These are phyloP conservation scores for Parapristionchus giblindavisi DNA, from an alignment of 2,888 invertebrate genomes.

Conservation along the genomic window DNA sequence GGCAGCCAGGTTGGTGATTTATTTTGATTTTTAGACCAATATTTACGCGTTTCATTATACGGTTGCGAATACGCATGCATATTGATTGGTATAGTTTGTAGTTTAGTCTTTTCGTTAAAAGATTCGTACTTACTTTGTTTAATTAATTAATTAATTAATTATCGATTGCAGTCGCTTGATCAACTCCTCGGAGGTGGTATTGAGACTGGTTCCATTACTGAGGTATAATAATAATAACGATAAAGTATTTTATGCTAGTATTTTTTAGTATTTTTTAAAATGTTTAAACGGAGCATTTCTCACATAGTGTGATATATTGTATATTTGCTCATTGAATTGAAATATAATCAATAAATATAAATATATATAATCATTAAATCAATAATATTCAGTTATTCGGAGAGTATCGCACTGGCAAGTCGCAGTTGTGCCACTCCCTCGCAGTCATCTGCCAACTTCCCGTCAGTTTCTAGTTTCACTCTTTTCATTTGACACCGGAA, in stretches of 20 bases:
- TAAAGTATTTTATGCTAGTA: background rate
- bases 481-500: background rate
- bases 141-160: background rate
- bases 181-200: slow-evolving; percentile 79
- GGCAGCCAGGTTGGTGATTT: slow-evolving; percentile 73
- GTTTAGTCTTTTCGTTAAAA: no score
- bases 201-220: slow-evolving; percentile 97
- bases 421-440: slow-evolving; percentile 93
- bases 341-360: background rate
- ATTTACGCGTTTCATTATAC: no score
- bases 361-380: background rate
- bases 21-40: no score
- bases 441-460: slow-evolving; percentile 98
- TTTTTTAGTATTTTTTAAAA: no score
- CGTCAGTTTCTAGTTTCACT: slow-evolving; percentile 72
- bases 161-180: slow-evolving; percentile 52
- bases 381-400: slow-evolving; percentile 81
- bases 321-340: background rate
- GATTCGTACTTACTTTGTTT: background rate
- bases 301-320: no score
- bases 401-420: slow-evolving; percentile 96
- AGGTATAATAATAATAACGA: slow-evolving; percentile 70
- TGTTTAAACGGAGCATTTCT: no score
- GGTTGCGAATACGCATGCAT: no score
- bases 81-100: no score